Conservation (phyloP, 2,888 invertebrate genomes). For the Temnothorax rugatulus region DNA sequence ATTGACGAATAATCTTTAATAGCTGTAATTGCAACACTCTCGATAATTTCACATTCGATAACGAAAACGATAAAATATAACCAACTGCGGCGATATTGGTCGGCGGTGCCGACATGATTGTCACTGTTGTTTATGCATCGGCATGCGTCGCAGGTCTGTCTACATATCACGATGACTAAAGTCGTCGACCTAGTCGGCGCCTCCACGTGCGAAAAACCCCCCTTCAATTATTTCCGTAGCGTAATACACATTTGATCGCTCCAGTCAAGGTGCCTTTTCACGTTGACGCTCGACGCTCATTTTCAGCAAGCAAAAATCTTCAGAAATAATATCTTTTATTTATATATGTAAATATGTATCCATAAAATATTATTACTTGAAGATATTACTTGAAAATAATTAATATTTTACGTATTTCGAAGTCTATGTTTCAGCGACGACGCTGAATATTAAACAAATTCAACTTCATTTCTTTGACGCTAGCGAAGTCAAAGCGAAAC, state of each 20-base stretch:
- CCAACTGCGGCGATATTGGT: slow-evolving; percentile 8
- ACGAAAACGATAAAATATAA: slow-evolving; percentile 16
- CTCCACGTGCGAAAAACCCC: neutral
- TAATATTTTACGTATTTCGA: no score
- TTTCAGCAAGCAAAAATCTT: no score
- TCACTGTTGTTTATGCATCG: slow-evolving; percentile 22
- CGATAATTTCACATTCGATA: slow-evolving; percentile 10
- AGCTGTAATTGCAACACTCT: slow-evolving; percentile 6
- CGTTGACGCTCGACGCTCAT: no score
- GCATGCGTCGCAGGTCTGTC: slow-evolving; percentile 10
- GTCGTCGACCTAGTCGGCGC: neutral
- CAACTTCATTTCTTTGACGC: no score
- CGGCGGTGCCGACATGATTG: neutral
- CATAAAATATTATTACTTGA: no score
- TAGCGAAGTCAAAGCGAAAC: no score
- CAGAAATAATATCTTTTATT: no score
- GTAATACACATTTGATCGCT: neutral
- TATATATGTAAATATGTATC: no score
- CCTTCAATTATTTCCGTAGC: neutral
- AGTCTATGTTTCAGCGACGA: no score
- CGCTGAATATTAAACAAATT: no score
- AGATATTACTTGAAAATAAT: no score
- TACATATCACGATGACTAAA: slow-evolving; percentile 15
- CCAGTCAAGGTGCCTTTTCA: no score
- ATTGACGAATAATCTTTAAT: neutral